Evolutionary conservation across 2,888 invertebrate species (phyloP).

Genomic region (Horisme vitalbata): DNA sequence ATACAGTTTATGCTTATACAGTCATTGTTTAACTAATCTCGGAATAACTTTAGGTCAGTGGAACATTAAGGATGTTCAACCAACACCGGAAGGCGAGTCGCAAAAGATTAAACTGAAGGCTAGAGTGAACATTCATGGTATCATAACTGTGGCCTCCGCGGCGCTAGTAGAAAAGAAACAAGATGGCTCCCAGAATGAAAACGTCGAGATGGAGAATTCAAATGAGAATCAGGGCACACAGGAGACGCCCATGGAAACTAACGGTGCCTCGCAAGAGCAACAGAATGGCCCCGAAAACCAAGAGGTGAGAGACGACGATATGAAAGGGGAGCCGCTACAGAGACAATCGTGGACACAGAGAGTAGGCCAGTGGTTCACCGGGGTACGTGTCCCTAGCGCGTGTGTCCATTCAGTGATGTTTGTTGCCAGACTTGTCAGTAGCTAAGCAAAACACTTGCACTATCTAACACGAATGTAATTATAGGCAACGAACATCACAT

Average conservation of each 20-base stretch:
- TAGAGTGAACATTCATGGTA: slow-evolving; percentile 95
- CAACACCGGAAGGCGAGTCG: slow-evolving; percentile 94
- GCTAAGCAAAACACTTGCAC: not conserved
- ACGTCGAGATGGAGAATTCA: slow-evolving; percentile 71
- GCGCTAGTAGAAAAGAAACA: slow-evolving; percentile 90
- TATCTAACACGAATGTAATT: slow-evolving; percentile 15
- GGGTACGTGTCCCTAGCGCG: slow-evolving; percentile 85
- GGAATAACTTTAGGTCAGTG: slow-evolving; percentile 84
- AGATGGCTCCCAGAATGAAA: slow-evolving; percentile 66
- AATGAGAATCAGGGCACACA: slow-evolving; percentile 65
- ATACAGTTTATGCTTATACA: slow-evolving; percentile 1
- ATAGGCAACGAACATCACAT: slow-evolving; percentile 69
- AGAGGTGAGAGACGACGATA: slow-evolving; percentile 78
- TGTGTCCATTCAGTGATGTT: slow-evolving; percentile 64
- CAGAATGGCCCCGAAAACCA: slow-evolving; percentile 71
- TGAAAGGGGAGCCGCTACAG: slow-evolving; percentile 71
- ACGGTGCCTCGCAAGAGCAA: slow-evolving; percentile 73
- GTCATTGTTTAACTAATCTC: no score
- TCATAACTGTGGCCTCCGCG: slow-evolving; percentile 94
- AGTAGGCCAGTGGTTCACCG: slow-evolving; percentile 88
- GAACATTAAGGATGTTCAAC: slow-evolving; percentile 91
- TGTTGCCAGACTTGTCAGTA: slow-evolving; percentile 53
- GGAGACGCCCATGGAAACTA: slow-evolving; percentile 77
- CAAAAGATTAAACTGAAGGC: slow-evolving; percentile 98
- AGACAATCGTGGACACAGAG: slow-evolving; percentile 87